These are phyloP conservation scores for Caligus rogercresseyi DNA, from an alignment of 1,140 invertebrate species.

Conservation along the genomic window DNA sequence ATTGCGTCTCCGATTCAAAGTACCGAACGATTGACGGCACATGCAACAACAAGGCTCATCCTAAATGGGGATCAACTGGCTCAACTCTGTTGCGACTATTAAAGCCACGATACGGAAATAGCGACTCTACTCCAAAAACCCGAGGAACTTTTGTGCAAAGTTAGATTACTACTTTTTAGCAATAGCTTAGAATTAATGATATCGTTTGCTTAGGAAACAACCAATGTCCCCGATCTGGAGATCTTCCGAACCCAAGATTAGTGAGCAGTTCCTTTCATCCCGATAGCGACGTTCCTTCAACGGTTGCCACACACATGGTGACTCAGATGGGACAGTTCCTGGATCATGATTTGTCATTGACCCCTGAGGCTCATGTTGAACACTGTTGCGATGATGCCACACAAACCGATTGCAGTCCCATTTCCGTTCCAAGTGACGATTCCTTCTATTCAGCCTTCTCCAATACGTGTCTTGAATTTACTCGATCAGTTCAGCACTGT, in stretches of 20 bases:
- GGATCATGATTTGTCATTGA: slow-evolving; percentile 37
- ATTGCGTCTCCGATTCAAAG: too few relatives aligned
- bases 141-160: too few relatives aligned
- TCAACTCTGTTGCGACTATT: slow-evolving; percentile 65
- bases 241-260: not conserved
- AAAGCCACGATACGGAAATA: slow-evolving; percentile 85
- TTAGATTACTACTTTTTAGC: too few relatives aligned
- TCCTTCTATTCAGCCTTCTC: not conserved
- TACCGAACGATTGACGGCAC: slow-evolving; percentile 42
- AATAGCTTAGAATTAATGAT: too few relatives aligned
- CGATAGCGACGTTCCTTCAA: not conserved
- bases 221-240: slow-evolving; percentile 44
- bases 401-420: slow-evolving; percentile 1
- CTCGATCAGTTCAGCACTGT: not conserved
- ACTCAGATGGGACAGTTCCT: slow-evolving; percentile 47
- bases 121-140: slow-evolving; percentile 30
- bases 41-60: slow-evolving; percentile 42
- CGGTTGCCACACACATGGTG: slow-evolving; percentile 44
- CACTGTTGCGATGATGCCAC: not conserved
- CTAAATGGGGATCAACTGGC: slow-evolving; percentile 50
- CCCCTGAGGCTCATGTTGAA: slow-evolving; percentile 29
- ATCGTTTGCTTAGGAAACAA: not conserved
- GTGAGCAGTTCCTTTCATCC: not conserved
- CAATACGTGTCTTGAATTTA: not conserved
- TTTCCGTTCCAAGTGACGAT: not conserved